A percentile compares a stretch with the other conserved stretches of the same genome.
Conservation (phyloP, 2,113 vertebrate genomes). For the Xenopus laevis region DNA sequence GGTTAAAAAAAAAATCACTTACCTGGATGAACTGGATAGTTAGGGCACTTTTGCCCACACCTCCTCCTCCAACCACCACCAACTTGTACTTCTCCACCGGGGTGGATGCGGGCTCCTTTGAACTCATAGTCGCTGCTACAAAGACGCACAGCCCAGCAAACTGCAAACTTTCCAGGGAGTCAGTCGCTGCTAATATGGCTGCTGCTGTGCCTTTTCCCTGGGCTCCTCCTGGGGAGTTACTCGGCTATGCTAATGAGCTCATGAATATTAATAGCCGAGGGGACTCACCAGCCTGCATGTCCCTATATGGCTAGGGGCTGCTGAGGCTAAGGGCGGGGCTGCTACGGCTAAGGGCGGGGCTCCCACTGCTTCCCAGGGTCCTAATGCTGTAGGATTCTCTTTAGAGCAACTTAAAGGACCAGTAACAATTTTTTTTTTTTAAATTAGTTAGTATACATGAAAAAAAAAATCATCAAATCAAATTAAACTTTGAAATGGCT, state of each 20-base stretch:
- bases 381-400: not conserved
- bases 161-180: slow-evolving; percentile 40
- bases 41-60: slow-evolving; percentile 67
- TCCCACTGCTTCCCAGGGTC: slow-evolving; percentile 13
- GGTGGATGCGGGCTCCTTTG: slow-evolving; percentile 47
- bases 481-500: no score
- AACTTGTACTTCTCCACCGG: slow-evolving; percentile 67
- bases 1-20: not conserved
- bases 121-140: slow-evolving; percentile 10
- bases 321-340: slow-evolving; percentile 19
- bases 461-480: no score
- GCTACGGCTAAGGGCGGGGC: not conserved
- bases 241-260: slow-evolving; percentile 25
- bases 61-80: slow-evolving; percentile 69
- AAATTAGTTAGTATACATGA: no score
- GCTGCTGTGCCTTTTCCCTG: slow-evolving; percentile 20
- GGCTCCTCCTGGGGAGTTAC: slow-evolving; percentile 15
- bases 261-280: slow-evolving; percentile 29
- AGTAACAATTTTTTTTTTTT: no score
- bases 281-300: slow-evolving; percentile 29
- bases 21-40: slow-evolving; percentile 72
- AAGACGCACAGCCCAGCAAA: not conserved
- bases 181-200: slow-evolving; percentile 36
- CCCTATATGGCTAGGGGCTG: slow-evolving; percentile 49
- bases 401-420: no score